Conservation (phyloP, 1,140 invertebrate species). For the Ips typographus region DNA sequence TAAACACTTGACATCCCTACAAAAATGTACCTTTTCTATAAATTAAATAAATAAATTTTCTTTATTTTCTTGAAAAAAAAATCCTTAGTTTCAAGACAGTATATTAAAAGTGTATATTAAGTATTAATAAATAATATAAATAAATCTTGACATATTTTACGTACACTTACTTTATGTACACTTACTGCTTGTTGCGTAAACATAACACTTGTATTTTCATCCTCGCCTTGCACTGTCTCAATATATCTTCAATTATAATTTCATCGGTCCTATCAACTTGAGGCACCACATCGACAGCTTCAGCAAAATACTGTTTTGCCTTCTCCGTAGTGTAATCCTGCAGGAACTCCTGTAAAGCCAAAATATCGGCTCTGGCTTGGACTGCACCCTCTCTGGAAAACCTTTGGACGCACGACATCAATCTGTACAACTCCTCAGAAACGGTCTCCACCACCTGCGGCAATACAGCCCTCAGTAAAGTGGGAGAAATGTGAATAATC, state of each 20-base stretch:
- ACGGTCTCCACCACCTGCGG: conserved; percentile 87
- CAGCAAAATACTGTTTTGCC: conserved; percentile 62
- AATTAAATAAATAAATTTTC: no score
- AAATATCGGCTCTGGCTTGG: conserved; percentile 68
- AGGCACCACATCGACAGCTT: conserved; percentile 63
- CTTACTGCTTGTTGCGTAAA: conserved; percentile 37
- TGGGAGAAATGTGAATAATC: conserved; percentile 81
- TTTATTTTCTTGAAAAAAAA: no score
- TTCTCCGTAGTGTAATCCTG: conserved; percentile 56
- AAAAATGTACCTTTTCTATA: no score
- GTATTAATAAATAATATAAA: no score
- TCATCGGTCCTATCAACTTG: conserved; percentile 54
- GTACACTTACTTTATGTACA: no score
- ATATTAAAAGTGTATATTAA: no score
- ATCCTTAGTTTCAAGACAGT: no score
- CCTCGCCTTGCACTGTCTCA: conserved; percentile 44
- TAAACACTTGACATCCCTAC: no score
- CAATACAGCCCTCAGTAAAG: conserved; percentile 73
- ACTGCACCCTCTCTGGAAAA: conserved; percentile 68
- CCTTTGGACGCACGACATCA: conserved; percentile 77
- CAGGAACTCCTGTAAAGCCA: conserved; percentile 59
- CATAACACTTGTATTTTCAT: conserved; percentile 50
- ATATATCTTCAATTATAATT: conserved; percentile 48
- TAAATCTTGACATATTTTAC: no score
- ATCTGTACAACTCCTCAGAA: conserved; percentile 83